phyloP scores from a whole-genome alignment of 2,888 invertebrate genomes.

The Ectemnius continuus region DNA sequence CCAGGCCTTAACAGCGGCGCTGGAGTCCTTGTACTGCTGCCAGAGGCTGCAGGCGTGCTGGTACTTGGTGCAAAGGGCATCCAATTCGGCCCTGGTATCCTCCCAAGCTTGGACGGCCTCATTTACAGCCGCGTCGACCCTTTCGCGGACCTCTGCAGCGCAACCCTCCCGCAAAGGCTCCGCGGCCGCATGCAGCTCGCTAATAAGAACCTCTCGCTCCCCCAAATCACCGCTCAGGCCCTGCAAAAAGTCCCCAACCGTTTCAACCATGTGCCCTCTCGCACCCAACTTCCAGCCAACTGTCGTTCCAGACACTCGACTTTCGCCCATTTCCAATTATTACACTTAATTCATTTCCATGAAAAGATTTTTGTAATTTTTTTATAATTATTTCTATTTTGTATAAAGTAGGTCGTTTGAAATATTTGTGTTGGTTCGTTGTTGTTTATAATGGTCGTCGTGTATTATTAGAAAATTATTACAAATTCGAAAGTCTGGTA shows the following conservation, averaged over 20 bases:
- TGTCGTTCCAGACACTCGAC: too few relatives aligned
- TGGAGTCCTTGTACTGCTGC: constrained; percentile 89
- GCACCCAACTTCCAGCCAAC: too few relatives aligned
- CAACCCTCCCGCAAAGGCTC: constrained; percentile 86
- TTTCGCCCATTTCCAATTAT: too few relatives aligned
- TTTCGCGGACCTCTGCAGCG: constrained; percentile 85
- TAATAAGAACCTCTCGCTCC: constrained; percentile 86
- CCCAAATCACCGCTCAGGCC: constrained; percentile 88
- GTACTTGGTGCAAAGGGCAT: constrained; percentile 87
- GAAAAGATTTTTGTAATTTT: too few relatives aligned
- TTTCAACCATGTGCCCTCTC: too few relatives aligned
- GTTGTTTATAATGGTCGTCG: too few relatives aligned
- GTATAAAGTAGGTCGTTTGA: too few relatives aligned
- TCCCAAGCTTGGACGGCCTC: constrained; percentile 89
- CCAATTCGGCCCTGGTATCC: constrained; percentile 87
- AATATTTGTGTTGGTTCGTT: too few relatives aligned
- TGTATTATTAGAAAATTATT: too few relatives aligned
- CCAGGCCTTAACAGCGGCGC: constrained; percentile 87
- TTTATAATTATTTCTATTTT: too few relatives aligned
- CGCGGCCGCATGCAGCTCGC: constrained; percentile 85
- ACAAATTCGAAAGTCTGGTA: too few relatives aligned
- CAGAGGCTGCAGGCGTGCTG: constrained; percentile 90
- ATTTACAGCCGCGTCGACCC: constrained; percentile 87
- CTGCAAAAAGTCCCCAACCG: constrained; percentile 76
- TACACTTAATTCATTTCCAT: too few relatives aligned